Percentiles rank a stretch among this genome's conserved stretches.
phyloP scores from a whole-genome alignment of 2,113 vertebrate species.

The Sterna hirundo region DNA sequence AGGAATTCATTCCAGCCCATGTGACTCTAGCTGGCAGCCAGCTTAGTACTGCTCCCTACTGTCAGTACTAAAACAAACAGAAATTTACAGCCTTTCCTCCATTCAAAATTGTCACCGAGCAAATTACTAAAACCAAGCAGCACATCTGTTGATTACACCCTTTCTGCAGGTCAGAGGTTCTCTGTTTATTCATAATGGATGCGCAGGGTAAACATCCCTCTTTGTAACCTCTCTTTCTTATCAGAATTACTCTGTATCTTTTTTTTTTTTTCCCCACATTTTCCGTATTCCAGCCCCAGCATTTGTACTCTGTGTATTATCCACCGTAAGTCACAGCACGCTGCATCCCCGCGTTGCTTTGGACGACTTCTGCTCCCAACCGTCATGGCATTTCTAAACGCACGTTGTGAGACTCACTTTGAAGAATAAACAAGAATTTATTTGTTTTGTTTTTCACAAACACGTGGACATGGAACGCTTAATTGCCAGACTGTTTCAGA shows the following conservation, averaged over 20 bases:
- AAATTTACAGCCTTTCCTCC: constrained; percentile 14
- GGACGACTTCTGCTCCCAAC: neutral
- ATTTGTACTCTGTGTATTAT: neutral
- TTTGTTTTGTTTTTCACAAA: neutral
- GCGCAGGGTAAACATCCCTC: neutral
- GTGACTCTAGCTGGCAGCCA: constrained; percentile 31
- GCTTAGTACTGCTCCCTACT: constrained; percentile 64
- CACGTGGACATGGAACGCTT: neutral
- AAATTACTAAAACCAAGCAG: neutral
- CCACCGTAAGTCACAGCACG: neutral
- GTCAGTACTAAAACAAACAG: constrained; percentile 51
- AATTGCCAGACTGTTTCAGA: neutral
- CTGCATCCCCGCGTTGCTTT: neutral
- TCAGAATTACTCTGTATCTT: neutral
- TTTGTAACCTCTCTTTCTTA: neutral
- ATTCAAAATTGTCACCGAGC: neutral
- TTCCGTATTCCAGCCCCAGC: neutral
- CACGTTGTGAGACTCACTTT: neutral
- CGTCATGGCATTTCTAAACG: neutral
- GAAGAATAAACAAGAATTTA: neutral
- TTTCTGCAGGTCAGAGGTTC: neutral
- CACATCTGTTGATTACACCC: neutral
- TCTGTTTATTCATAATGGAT: neutral
- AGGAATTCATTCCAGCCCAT: neutral
- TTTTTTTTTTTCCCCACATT: neutral